Conservation (phyloP, 1,140 invertebrate species). For the Sogatella furcifera region DNA sequence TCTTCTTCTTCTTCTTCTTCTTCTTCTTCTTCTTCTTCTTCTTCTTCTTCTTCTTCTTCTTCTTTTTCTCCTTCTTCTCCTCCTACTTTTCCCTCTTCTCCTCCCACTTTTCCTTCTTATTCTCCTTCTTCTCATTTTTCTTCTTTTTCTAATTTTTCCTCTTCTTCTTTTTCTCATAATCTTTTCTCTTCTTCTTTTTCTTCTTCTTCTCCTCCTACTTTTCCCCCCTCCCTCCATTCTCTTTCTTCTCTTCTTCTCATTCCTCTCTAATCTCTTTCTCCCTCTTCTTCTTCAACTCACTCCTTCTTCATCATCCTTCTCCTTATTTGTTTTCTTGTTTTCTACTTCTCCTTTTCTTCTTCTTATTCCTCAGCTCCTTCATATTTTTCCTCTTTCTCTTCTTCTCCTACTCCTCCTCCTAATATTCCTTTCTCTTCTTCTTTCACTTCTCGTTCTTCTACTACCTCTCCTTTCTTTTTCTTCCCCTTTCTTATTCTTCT, state of each 20-base stretch:
- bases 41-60: background rate
- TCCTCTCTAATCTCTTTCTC: too few relatives aligned
- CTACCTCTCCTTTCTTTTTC: too few relatives aligned
- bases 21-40: background rate
- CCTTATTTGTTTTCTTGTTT: too few relatives aligned
- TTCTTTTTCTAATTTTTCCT: background rate
- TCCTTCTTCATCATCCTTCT: too few relatives aligned
- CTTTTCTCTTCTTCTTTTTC: background rate
- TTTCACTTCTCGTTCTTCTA: too few relatives aligned
- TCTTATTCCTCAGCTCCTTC: too few relatives aligned
- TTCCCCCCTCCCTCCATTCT: background rate
- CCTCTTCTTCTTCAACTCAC: too few relatives aligned
- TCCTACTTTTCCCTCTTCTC: background rate
- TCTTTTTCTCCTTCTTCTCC: background rate
- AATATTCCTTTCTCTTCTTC: too few relatives aligned
- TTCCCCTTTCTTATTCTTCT: background rate
- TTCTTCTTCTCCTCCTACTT: background rate
- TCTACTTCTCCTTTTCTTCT: too few relatives aligned
- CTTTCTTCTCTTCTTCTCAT: too few relatives aligned
- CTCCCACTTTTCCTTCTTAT: background rate
- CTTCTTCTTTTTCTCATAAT: background rate
- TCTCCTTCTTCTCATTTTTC: background rate
- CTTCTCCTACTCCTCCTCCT: too few relatives aligned
- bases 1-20: background rate
- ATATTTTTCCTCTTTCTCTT: too few relatives aligned